phyloP scores from a whole-genome alignment of 2,888 invertebrate genomes.

The Trissolcus brochymenae region DNA sequence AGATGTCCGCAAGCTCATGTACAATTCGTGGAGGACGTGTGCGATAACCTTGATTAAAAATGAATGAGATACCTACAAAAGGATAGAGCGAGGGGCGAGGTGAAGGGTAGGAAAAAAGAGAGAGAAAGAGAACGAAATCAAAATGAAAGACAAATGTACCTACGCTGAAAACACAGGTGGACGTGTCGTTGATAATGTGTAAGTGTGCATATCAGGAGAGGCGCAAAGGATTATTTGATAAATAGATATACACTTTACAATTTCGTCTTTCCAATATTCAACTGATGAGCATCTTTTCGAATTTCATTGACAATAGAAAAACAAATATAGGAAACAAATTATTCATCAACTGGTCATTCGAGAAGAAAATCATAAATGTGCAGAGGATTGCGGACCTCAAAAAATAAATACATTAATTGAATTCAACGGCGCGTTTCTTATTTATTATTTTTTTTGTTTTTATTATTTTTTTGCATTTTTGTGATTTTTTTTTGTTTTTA shows the following conservation, averaged over 20 bases:
- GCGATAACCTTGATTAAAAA: conserved; percentile 31
- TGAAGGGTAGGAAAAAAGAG: not conserved
- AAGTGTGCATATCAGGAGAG: conserved; percentile 59
- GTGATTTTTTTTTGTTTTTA: conserved; percentile 38
- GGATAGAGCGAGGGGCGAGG: conserved; percentile 11
- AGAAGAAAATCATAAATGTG: conserved; percentile 25
- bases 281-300: conserved; percentile 27
- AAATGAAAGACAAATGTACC: conserved; percentile 56
- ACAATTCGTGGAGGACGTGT: conserved; percentile 34
- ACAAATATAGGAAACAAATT: conserved; percentile 3
- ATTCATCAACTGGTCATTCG: conserved; percentile 5
- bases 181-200: not conserved
- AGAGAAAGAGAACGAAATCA: conserved; percentile 64
- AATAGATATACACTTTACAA: conserved; percentile 74
- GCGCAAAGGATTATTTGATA: conserved; percentile 62
- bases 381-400: conserved; percentile 27
- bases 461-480: conserved; percentile 27
- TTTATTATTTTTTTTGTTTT: conserved; percentile 27
- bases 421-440: conserved; percentile 50
- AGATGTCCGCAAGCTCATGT: conserved; percentile 28
- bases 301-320: conserved; percentile 7
- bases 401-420: conserved; percentile 57
- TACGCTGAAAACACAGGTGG: conserved; percentile 4
- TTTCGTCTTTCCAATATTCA: conserved; percentile 48
- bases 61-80: conserved; percentile 28